Base-by-base conservation (phyloP, 2,113 vertebrate species). In the Chrysochloris asiatica region DNA sequence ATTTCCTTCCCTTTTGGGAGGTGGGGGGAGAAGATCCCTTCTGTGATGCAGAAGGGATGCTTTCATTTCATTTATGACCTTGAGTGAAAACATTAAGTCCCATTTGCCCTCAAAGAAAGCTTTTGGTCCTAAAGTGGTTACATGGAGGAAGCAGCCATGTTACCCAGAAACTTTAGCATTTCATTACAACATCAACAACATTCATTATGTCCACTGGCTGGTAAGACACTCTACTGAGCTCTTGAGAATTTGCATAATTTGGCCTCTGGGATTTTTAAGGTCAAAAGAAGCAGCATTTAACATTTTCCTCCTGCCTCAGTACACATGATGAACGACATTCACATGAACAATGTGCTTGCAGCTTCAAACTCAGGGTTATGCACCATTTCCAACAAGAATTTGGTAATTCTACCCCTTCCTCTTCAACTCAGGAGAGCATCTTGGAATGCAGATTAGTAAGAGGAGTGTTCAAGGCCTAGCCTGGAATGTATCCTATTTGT, bases 171-270 rank as follows among this genome's bases (percentile, higher is more conserved):
- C 28, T 14, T 50, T 89, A 63, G 36, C n/a, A 12, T 86, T 80
- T 90, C 73, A 36, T 65, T 41, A 79, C 24, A 65, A 79, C 24
- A 65, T 59, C 79, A 67, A 83, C 83, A 82, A 43, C 30, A 56
- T 69, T 83, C 52, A 50, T 73, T 76, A 73, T 50, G 52, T 28
- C 61, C 47, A 38, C 9, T 43, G 45, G 73, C 47, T 86, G 79
- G 54, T 59, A 59, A 41, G 41, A 59, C 0, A 21, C 30, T 28
- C 71, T 47, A 52, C 41, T 47, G 52, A 83, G 45, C 52, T 54
- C 83, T n/a, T 22, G 33, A 16, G 45, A 94, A 83, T 93, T 67
- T 90, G 28, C 83, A 77, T 88, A 80, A 89, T 36, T 77, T 54
- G 26, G 61, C 47, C 28, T 7, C 11, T 45, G 79, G 59, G 76